Evolutionary conservation across 2,113 vertebrate genomes (phyloP), one percentile per base, ranked within the genome.

Genomic region (Girardinichthys multiradiatus): DNA sequence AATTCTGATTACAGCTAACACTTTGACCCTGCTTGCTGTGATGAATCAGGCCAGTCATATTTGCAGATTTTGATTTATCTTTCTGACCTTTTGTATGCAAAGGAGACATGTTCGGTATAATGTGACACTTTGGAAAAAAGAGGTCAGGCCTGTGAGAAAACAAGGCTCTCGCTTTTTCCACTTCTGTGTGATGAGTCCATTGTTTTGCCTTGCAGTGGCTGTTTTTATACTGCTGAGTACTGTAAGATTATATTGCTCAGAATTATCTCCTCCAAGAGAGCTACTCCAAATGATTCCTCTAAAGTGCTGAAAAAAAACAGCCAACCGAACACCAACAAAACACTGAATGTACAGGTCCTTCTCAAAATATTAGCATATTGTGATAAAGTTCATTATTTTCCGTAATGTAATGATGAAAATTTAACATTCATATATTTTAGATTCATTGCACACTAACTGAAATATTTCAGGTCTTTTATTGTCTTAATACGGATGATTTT

Each of bases 51-150:
- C 59, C 17, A 91, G 89, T 92, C 90, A 84, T 31, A 35, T 72
- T 86, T 84, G 85, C 66, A 48, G 86, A 89, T 88, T 86, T 88
- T 93, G 94, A 95, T 94, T 92, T 94, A 94, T 94, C 90, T 93
- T 73, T 83, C 86, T 93, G 93, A 94, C 94, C 94, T 95, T 95
- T 94, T 84, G 87, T 92, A 94, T 93, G 94, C 93, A 93, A 94
- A 94, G 88, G 87, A 94, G 91, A 92, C 83, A 70, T 79, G 57
- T 87, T 89, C 74, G 76, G 86, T 90, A 75, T 90, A 93, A 93
- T 93, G 92, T 91, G 92, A 92, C 89, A 86, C 74, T 72, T 86
- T 89, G 91, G 90, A 82, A 93, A 94, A 62, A 93, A 89, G 89
- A 92, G 93, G 93, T 93, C 92, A 92, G 77, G 79, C 72, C 80